Evolutionary conservation across 2,888 invertebrate species (phyloP).

Genomic region (Agrilus cyanescens): DNA sequence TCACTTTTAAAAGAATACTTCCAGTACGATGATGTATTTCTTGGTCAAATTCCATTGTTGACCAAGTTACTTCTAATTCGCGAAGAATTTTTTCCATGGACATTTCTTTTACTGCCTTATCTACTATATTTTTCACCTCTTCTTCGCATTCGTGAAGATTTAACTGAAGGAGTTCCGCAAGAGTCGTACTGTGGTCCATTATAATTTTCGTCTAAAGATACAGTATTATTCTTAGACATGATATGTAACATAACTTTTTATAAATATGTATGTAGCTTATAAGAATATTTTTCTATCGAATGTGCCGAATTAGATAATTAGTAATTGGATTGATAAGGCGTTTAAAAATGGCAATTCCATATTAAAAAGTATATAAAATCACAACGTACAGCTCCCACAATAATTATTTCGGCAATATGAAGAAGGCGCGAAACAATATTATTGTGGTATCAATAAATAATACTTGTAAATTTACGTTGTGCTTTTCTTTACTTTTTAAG

Average conservation of each 20-base stretch:
- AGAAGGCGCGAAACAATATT: too few relatives aligned
- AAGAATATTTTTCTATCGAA: too few relatives aligned
- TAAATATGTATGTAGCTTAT: too few relatives aligned
- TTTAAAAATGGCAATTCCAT: too few relatives aligned
- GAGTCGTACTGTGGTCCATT: constrained; percentile 84
- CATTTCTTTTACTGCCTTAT: constrained; percentile 97
- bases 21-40: constrained; percentile 80
- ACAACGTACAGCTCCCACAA: too few relatives aligned
- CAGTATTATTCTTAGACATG: neutral
- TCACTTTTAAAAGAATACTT: constrained; percentile 75
- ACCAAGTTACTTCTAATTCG: constrained; percentile 86
- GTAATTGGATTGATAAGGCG: too few relatives aligned
- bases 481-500: too few relatives aligned
- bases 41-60: constrained; percentile 84
- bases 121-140: constrained; percentile 93
- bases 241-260: neutral
- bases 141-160: constrained; percentile 96
- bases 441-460: too few relatives aligned
- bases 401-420: too few relatives aligned
- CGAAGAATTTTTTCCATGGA: constrained; percentile 93
- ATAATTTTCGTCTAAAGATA: constrained; percentile 72
- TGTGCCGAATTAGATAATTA: too few relatives aligned
- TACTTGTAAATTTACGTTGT: too few relatives aligned
- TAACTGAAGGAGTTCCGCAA: constrained; percentile 80
- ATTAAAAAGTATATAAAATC: too few relatives aligned